A percentile compares a stretch with the other conserved stretches of the same genome.
These are phyloP conservation scores for Mus musculus DNA, from an alignment of 2,113 vertebrate genomes.

Conservation along the genomic window GRCm39 chrX:165974001-165974500, in stretches of 20 bases:
- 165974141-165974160: slow-evolving; percentile 15
- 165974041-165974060: not conserved
- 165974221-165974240: not conserved
- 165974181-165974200: not conserved
- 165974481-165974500: too few species aligned
- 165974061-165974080: not conserved
- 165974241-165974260: not conserved
- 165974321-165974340: too few species aligned
- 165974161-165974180: slow-evolving; percentile 21
- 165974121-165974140: not conserved
- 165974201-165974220: not conserved
- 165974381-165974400: too few species aligned
- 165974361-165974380: too few species aligned
- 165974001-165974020: not conserved
- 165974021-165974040: not conserved
- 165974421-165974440: too few species aligned
- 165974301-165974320: too few species aligned
- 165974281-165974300: too few species aligned
- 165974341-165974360: too few species aligned
- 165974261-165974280: too few species aligned
- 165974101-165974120: not conserved
- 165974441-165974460: too few species aligned
- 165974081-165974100: not conserved
- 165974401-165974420: too few species aligned
- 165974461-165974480: too few species aligned